Evolutionary conservation across 1,140 invertebrate genomes (phyloP), one percentile per base, ranked within the genome.

Genomic region (Drosophila biarmipes): DNA sequence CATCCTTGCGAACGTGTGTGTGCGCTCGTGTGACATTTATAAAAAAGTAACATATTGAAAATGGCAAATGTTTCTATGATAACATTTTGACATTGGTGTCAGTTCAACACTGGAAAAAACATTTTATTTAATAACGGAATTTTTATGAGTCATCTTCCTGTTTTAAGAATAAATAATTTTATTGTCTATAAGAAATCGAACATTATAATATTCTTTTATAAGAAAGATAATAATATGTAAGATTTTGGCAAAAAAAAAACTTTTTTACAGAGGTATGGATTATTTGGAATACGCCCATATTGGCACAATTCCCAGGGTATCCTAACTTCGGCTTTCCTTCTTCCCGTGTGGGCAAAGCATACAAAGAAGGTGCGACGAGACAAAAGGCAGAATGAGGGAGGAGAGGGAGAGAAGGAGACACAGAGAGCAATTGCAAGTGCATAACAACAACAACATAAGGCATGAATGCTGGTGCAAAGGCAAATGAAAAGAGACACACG

Each of bases 71-170:
- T 31, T 19, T 49, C 14, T 21, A 34, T 71, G 82, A 86, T 87
- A 85, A 87, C 78, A 78, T 87, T 31, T 86, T 81, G 78, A 86
- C 82, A 81, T 80, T 51, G 34, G 35, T 31, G 6, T 6, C 45
- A 27, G 29, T 24, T 53, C 37, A 15, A 24, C 7, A 17, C 4
- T 19, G 15, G 14, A 6, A 17, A 11, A 29, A 8, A 37, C 3
- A 14, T 2, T 24, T 24, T 4, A 24, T 4, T 24, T 3, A 5
- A 24, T 4, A 24, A 4, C 24, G 24, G 24, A 24, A 4, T 24
- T 24, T 24, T 2, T 24, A 24, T 24, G 24, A 24, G 24, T 24
- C 24, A 24, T 24, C 24, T 0, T 24, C 24, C 24, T 24, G 24
- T 24, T 24, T 24, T 24, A 24, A 24, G 24, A 21, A 21, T 1